These are phyloP conservation scores for Halichondria panicea DNA, from an alignment of 37 sponge, comb jelly and placozoan genomes.

Conservation along the genomic window DNA sequence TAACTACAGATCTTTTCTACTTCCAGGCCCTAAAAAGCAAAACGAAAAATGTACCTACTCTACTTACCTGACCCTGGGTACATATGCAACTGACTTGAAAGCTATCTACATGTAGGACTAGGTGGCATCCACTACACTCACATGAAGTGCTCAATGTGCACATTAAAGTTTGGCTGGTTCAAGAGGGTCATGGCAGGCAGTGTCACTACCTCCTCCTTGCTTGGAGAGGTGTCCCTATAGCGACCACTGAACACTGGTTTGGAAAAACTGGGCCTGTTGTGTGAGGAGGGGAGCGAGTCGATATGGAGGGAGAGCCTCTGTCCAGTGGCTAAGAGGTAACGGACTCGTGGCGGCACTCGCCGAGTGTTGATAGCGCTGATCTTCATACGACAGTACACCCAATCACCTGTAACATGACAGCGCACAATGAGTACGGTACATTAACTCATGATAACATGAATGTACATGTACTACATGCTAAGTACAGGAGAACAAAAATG, in stretches of 20 bases:
- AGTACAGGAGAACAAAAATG: no score
- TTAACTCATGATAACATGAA: no score
- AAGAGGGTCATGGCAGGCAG: constrained; percentile 1
- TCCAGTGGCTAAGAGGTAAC: background rate
- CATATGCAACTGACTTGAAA: no score
- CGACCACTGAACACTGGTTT: no score
- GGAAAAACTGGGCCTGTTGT: background rate
- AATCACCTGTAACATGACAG: background rate
- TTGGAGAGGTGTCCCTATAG: background rate
- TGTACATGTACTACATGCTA: no score
- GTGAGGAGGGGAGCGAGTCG: background rate
- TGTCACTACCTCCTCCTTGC: background rate
- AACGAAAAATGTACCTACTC: no score
- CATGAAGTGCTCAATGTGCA: constrained; percentile 15
- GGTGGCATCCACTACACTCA: background rate
- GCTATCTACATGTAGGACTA: background rate
- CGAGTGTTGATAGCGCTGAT: background rate
- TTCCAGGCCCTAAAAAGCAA: background rate
- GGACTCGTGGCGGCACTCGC: background rate
- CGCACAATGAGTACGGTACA: no score
- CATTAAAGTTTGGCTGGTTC: background rate
- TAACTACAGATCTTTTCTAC: no score
- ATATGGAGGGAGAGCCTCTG: background rate
- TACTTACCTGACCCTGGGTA: no score
- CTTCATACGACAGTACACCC: constrained; percentile 2